These are phyloP conservation scores for Oscheius sp. DNA, from an alignment of 1,140 invertebrate species.

Conservation along the genomic window DNA sequence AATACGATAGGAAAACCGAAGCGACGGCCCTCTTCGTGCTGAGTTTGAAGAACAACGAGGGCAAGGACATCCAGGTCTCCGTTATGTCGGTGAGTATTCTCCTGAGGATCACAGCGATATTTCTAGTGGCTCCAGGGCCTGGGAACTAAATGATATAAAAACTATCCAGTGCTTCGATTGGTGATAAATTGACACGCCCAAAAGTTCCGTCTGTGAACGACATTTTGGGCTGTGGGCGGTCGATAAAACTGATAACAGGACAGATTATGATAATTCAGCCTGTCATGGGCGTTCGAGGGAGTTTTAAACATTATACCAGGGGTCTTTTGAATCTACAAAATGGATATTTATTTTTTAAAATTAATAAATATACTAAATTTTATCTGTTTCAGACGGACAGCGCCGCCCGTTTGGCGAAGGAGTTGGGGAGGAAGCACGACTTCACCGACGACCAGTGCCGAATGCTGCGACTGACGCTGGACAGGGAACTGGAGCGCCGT, in stretches of 20 bases:
- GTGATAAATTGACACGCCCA: not conserved
- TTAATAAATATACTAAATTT: not conserved
- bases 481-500: slow-evolving; percentile 28
- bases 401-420: slow-evolving; percentile 29
- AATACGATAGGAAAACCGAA: slow-evolving; percentile 11
- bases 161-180: not conserved
- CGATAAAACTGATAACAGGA: not conserved
- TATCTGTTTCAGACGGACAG: slow-evolving; percentile 37
- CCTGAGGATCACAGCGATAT: too few species aligned
- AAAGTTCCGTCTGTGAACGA: not conserved
- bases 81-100: slow-evolving; percentile 11
- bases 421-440: slow-evolving; percentile 2
- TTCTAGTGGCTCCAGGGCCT: too few species aligned
- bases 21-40: slow-evolving; percentile 32
- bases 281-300: not conserved
- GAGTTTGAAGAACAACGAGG: slow-evolving; percentile 23
- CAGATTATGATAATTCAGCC: not conserved
- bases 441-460: slow-evolving; percentile 37
- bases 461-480: slow-evolving; percentile 30
- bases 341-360: not conserved
- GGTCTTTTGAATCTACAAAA: not conserved
- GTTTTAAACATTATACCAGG: not conserved
- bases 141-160: not conserved
- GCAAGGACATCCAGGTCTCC: slow-evolving; percentile 5
- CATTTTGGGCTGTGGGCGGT: not conserved